phyloP scores from a whole-genome alignment of 2,797 vertebrate genomes.

The Myotis daubentonii region DNA sequence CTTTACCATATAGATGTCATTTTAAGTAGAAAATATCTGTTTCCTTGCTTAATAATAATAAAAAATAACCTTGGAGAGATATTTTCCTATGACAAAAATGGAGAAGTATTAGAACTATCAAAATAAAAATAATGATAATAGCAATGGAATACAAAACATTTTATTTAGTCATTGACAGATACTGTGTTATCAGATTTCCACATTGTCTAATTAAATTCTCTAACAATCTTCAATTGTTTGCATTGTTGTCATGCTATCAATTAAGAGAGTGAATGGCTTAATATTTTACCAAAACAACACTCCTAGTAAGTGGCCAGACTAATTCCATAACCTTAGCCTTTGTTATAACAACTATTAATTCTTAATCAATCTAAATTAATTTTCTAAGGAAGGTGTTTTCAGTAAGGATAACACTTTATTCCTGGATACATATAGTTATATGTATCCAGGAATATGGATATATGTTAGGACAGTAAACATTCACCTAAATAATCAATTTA shows the following conservation, averaged over 20 bases:
- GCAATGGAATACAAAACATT: background rate
- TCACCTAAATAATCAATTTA: background rate
- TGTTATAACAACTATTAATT: background rate
- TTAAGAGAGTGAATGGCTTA: background rate
- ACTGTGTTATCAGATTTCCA: background rate
- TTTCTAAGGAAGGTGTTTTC: background rate
- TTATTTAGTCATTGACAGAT: background rate
- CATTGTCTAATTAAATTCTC: background rate
- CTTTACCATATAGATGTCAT: background rate
- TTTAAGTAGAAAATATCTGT: background rate
- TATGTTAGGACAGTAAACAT: background rate
- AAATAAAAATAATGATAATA: background rate
- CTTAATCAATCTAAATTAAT: background rate
- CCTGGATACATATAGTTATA: background rate
- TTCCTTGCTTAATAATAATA: background rate
- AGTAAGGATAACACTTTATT: background rate
- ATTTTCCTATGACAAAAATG: background rate
- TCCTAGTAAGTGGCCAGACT: background rate
- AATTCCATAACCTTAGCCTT: background rate
- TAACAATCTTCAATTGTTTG: background rate
- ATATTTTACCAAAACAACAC: background rate
- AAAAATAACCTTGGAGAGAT: background rate
- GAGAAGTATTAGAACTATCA: background rate
- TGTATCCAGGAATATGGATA: background rate
- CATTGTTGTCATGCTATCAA: background rate